Percentiles rank a stretch among this genome's conserved stretches.
Conservation (phyloP, 2,888 invertebrate genomes). For the Alentia gelatinosa region DNA sequence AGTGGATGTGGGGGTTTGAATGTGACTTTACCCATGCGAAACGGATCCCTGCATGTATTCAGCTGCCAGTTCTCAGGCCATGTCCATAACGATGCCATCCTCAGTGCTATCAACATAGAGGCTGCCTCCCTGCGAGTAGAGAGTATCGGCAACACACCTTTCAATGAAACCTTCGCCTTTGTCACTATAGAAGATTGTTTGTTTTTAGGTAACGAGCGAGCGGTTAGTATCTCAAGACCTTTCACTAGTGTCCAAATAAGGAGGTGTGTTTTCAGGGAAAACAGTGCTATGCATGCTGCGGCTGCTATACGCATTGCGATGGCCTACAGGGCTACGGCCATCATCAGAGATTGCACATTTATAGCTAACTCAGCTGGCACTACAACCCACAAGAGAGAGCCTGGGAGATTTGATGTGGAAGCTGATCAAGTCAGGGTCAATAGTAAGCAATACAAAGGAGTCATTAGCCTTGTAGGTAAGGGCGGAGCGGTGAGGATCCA, state of each 20-base stretch:
- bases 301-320: conserved; percentile 58
- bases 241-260: conserved; percentile 49
- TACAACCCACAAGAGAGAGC: conserved; percentile 38
- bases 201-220: conserved; percentile 60
- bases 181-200: conserved; percentile 40
- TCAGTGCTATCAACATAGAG: conserved; percentile 59
- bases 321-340: background rate
- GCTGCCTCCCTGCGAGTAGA: conserved; percentile 54
- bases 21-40: conserved; percentile 9
- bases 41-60: conserved; percentile 40
- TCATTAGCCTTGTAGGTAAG: conserved; percentile 60
- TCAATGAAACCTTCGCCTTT: background rate
- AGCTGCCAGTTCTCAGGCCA: conserved; percentile 24
- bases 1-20: conserved; percentile 56
- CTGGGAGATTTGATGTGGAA: conserved; percentile 56
- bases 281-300: conserved; percentile 60
- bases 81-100: conserved; percentile 56
- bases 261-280: conserved; percentile 42
- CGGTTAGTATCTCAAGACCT: conserved; percentile 54
- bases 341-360: conserved; percentile 50
- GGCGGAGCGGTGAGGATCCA: conserved; percentile 61
- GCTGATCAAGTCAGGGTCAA: conserved; percentile 52
- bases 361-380: conserved; percentile 55
- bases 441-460: conserved; percentile 55
- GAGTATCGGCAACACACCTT: background rate